These are phyloP conservation scores for Channa striata DNA, from an alignment of 2,797 vertebrate species.

Conservation along the genomic window DNA sequence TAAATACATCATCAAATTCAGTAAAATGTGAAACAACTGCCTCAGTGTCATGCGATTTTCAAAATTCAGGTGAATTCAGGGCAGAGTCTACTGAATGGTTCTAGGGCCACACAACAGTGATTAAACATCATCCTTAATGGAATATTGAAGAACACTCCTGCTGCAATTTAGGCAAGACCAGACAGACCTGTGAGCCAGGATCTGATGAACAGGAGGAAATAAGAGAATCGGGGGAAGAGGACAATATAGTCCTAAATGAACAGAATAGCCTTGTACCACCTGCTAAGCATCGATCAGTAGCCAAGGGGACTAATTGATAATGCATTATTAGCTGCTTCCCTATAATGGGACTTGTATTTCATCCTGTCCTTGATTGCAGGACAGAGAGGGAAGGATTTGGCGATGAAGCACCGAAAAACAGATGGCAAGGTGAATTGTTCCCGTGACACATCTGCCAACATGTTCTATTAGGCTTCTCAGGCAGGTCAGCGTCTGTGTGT, in stretches of 20 bases:
- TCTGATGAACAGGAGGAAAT: conserved; percentile 83
- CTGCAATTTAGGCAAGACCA: conserved; percentile 77
- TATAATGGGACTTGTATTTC: conserved; percentile 86
- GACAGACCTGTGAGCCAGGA: conserved; percentile 66
- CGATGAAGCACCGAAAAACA: conserved; percentile 76
- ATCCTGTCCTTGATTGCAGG: conserved; percentile 81
- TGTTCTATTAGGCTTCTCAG: conserved; percentile 72
- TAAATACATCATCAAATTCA: conserved; percentile 33
- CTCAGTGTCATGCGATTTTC: conserved; percentile 18
- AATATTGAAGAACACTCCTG: conserved; percentile 75
- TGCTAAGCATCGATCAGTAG: conserved; percentile 86
- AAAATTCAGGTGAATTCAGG: conserved; percentile 35
- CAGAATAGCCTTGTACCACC: conserved; percentile 83
- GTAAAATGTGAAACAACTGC: conserved; percentile 33
- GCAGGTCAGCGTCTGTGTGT: conserved; percentile 66
- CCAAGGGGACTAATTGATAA: conserved; percentile 87
- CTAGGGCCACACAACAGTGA: conserved; percentile 56
- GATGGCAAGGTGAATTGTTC: conserved; percentile 87
- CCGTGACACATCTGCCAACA: conserved; percentile 80
- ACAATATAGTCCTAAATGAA: conserved; percentile 80
- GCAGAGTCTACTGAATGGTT: conserved; percentile 30
- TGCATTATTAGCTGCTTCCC: conserved; percentile 84
- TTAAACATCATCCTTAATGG: conserved; percentile 83
- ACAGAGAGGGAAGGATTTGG: conserved; percentile 69
- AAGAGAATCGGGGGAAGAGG: conserved; percentile 74